Base-by-base conservation (phyloP, 2,888 invertebrate genomes). In the Cinara cedri region DNA sequence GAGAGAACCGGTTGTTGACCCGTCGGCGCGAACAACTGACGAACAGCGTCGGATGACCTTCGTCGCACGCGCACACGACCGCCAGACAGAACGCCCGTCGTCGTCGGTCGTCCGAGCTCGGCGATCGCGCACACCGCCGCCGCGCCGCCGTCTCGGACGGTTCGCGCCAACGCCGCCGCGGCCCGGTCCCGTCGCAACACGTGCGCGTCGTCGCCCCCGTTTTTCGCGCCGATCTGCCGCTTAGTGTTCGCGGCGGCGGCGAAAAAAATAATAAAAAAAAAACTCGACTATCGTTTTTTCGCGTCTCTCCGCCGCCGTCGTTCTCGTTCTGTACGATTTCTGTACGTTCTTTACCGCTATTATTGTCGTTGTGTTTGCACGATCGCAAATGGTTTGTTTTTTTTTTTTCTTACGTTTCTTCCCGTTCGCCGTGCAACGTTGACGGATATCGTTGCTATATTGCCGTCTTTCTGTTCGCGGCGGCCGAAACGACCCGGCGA, bases 1-100 rank as follows among this genome's bases (percentile, higher is more conserved):
- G 68, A 68, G 68, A 68, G 76, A 76, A 76, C 78, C 78, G 78
- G 70, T 78, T 78, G 78, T 78, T 78, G 78, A 78, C 78, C 78
- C 60, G 65, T 62, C 9, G 76, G 70, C 78, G 57, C 63, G 42
- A 34, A 54, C 65, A 44, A 44, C 70, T 60, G 70, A 49, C 63
- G 42, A 34, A 54, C 65, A 44, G 54, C 70, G 70, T 34, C 78
- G 34, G 60, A 60, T 70, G 70, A 66, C 81, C 65, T 63, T 65
- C 74, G 24, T 26, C 57, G 16, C 21, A 19, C 72, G 13, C 46
- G 66, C 66, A 51, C 4, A 68, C 13, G n/a, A 19, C 62, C 21
- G 63, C 63, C 42, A 74, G 51, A 74, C 57, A 55, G 55, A 66
- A 66, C 63, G 55, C 46, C 8, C 46, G 71, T 21, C 49, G 57